Evolutionary conservation across 2,888 invertebrate genomes (phyloP).

Genomic region (Penaeus monodon): DNA sequence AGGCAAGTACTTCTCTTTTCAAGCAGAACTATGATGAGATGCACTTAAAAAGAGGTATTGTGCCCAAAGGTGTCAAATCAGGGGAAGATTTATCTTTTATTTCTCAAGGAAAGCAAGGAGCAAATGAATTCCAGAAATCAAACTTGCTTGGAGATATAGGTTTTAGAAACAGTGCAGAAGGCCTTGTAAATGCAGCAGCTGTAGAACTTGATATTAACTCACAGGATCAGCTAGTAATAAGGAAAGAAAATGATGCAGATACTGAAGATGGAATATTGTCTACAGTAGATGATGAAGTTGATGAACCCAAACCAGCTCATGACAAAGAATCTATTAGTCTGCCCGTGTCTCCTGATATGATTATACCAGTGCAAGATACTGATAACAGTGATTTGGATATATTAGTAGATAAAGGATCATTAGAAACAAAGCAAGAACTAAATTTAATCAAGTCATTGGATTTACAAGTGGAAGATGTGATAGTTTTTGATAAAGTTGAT

Average conservation of each 20-base stretch:
- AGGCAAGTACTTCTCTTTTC: constrained; percentile 11
- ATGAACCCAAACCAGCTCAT: background rate
- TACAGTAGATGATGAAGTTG: background rate
- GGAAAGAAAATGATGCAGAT: background rate
- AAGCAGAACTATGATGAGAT: constrained; percentile 2
- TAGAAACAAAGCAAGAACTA: no score
- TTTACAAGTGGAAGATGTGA: background rate
- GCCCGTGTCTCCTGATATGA: no score
- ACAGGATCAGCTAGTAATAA: background rate
- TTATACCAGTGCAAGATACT: background rate
- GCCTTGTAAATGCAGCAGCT: no score
- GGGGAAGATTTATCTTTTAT: no score
- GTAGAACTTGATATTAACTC: no score
- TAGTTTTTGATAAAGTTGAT: background rate
- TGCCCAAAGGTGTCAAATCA: background rate
- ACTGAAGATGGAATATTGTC: background rate
- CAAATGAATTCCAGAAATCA: no score
- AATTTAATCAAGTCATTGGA: no score
- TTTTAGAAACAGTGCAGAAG: no score
- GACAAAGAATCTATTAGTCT: background rate
- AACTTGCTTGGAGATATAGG: no score
- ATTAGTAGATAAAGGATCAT: no score
- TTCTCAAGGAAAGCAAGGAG: no score
- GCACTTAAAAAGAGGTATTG: constrained; percentile 24
- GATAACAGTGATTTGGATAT: background rate